These are phyloP conservation scores for Penaeus monodon DNA, from an alignment of 2,888 invertebrate species.

Conservation along the genomic window DNA sequence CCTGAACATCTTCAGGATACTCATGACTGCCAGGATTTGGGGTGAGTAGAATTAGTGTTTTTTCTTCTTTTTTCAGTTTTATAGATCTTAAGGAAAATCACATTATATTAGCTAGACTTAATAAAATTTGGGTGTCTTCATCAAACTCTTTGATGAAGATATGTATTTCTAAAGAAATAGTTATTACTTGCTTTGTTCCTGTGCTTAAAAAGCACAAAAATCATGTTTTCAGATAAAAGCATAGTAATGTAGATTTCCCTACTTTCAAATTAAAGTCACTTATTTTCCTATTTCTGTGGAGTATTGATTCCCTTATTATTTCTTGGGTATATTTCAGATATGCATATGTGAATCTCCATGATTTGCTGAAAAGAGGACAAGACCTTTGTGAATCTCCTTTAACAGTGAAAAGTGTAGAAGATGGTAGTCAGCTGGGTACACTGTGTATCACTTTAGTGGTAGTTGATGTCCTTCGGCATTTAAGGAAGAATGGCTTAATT, in stretches of 20 bases:
- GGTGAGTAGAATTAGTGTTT: conserved; percentile 9
- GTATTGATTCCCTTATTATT: neutral
- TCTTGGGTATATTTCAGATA: conserved; percentile 26
- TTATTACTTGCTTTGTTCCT: too few relatives aligned
- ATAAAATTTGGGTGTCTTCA: too few relatives aligned
- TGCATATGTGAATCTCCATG: conserved; percentile 50
- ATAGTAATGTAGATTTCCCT: too few relatives aligned
- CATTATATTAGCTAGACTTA: neutral
- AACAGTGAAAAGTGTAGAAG: conserved; percentile 47
- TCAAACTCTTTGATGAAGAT: too few relatives aligned
- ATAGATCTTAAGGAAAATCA: neutral
- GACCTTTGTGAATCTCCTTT: conserved; percentile 35
- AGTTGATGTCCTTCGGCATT: conserved; percentile 27
- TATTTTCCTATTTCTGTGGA: neutral
- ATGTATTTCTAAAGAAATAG: too few relatives aligned
- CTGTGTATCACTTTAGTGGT: conserved; percentile 32
- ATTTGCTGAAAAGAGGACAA: conserved; percentile 22
- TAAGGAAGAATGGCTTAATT: neutral
- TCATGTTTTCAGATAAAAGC: neutral
- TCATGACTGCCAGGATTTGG: conserved; percentile 51
- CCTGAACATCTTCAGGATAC: conserved; percentile 49
- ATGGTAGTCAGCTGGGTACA: conserved; percentile 40
- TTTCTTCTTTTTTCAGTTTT: neutral
- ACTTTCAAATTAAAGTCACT: neutral
- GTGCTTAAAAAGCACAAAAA: neutral